These are phyloP conservation scores for Drosophila bocki DNA, from an alignment of 1,140 invertebrate genomes.

Conservation along the genomic window DNA sequence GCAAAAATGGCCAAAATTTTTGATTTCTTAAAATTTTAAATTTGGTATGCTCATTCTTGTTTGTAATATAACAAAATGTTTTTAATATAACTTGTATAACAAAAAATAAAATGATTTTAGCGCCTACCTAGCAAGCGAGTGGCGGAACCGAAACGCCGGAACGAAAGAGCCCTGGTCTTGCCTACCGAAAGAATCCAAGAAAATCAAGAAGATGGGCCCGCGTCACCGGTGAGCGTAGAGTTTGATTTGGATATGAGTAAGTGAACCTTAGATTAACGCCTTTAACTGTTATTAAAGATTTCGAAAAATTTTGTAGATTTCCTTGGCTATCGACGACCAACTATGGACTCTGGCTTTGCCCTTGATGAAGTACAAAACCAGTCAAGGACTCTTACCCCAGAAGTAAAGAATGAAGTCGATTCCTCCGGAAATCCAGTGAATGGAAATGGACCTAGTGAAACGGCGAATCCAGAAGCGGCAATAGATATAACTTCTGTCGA, in stretches of 20 bases:
- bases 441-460: not conserved
- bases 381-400: constrained; percentile 10
- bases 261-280: not conserved
- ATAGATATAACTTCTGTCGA: no score
- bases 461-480: no score
- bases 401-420: constrained; percentile 7
- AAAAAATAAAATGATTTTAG: constrained; percentile 22
- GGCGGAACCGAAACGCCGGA: constrained; percentile 5
- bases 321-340: constrained; percentile 47
- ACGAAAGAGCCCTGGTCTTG: not conserved
- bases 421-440: not conserved
- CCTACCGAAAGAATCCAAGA: not conserved
- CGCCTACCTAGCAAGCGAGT: constrained; percentile 27
- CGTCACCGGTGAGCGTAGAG: constrained; percentile 37
- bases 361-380: constrained; percentile 29
- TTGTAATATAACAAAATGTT: no score
- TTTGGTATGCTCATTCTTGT: no score
- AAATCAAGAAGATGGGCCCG: not conserved
- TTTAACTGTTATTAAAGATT: not conserved
- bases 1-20: no score
- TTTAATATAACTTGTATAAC: not conserved
- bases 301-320: constrained; percentile 36
- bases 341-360: constrained; percentile 63
- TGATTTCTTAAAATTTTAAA: no score
- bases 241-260: constrained; percentile 55